Base-by-base conservation (phyloP, 2,888 invertebrate genomes). In the Terebella lapidaria region DNA sequence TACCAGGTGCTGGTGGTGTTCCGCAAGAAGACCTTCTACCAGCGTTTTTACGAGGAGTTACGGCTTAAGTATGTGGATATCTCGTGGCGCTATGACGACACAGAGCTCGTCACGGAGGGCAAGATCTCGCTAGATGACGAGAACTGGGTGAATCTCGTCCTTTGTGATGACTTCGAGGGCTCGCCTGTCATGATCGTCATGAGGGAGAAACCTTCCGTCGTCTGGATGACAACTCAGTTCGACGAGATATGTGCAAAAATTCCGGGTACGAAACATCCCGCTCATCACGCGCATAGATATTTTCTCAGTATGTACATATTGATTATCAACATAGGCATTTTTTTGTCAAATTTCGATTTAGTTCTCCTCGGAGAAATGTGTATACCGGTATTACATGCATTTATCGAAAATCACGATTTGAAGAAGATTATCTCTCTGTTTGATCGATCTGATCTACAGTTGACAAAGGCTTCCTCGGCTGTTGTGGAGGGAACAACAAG, bases 161-260 rank as follows among this genome's bases (percentile, higher is more conserved):
- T 58, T 20, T 20, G 22, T 18, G 53, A 52, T n/a, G 30, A 30
- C 28, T 2, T 26, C 10, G 45, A 27, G 20, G 62, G 62, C 2
- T 26, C 29, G 10, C 56, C 58, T 3, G 22, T 54, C 27, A 22
- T 62, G 25, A 26, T 58, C 2, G 62, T 62, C 18, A 24, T 49
- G 5, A 2, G 62, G 30, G 62, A 62, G 46, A 62, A 56, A 53
- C 42, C 58, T 5, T 58, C 62, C 24, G 62, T 62, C 2, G 30
- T 45, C 20, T 62, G 62, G 62, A 62, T 62, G 62, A 29, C 51
- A 3, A 47, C 22, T 4, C 46, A 30, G 47, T 62, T 59, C 26
- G 30, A 35, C 2, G 56, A 59, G 3, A 47, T 62, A 22, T 59
- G 56, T 29, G 24, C 25, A 25, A 20, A 26, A 35, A 58, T 61